Evolutionary conservation across 2,113 vertebrate genomes (phyloP), one percentile per base, ranked within the genome.

Genomic region (Meriones unguiculatus): DNA sequence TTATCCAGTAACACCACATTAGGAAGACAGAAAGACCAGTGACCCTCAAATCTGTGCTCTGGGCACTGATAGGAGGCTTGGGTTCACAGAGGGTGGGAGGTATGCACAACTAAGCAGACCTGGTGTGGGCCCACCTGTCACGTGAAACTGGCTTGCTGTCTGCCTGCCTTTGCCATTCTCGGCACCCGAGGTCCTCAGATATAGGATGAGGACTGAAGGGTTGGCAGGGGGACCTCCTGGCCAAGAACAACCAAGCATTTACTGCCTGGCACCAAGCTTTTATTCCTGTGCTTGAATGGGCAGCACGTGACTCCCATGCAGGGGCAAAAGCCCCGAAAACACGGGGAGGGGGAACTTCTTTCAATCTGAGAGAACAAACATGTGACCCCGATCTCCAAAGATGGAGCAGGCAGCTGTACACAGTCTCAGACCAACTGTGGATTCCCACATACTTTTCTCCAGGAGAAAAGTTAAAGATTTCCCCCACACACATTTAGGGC

Each of bases 271-370:
- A 46, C 84, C 35, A 59, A 6, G 50, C 41, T 77, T 77, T 92
- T 76, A 41, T 67, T 92, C 41, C 72, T 92, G 50, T 57, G 87
- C 75, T 93, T 90, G 80, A 84, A 89, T 35, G 67, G 30, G 76
- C 13, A 38, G 25, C 22, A 50, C 54, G 64, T 82, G 90, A 95
- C 50, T 64, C 54, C 72, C 62, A 11, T 13, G 17, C 64, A 65
- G 62, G 20, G 84, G 11, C 64, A 89, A 32, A 77, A 97, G 57
- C 69, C 86, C 73, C 17, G 69, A 64, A 46, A 75, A 75, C 67
- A 13, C 5, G 38, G 18, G 52, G 72, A 25, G 38, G 73, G 57
- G 76, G 76, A 67, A 86, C 3, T 4, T 22, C 28, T 62, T 38
- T 69, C 9, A 28, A 52, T 86, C 32, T n/a, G 30, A 87, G 30